Evolutionary conservation across 2,113 vertebrate genomes (phyloP).

Genomic region (Phainopepla nitens): DNA sequence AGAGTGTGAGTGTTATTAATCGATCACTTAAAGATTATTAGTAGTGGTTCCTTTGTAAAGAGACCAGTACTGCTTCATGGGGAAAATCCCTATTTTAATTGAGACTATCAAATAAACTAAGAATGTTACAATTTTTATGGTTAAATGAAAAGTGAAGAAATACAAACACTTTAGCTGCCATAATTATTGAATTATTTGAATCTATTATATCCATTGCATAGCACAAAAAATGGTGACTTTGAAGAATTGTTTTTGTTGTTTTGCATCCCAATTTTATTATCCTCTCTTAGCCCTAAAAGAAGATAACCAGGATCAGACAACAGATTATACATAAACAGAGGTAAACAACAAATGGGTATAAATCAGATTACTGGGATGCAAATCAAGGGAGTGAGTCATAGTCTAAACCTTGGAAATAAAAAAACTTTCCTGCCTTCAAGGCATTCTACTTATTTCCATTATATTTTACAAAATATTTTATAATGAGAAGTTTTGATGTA

Average conservation of each 20-base stretch:
- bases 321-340: conserved; percentile 17
- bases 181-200: not conserved
- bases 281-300: not conserved
- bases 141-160: not conserved
- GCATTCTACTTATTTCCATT: not conserved
- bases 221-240: not conserved
- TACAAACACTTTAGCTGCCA: not conserved
- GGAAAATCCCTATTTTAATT: not conserved
- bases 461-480: not conserved
- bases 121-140: not conserved
- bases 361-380: not conserved
- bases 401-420: not conserved
- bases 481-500: not conserved
- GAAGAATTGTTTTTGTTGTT: not conserved
- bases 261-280: not conserved
- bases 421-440: not conserved
- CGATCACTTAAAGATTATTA: not conserved
- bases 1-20: not conserved
- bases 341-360: conserved; percentile 24
- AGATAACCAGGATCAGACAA: conserved; percentile 3
- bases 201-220: not conserved
- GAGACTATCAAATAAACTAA: not conserved
- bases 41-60: not conserved
- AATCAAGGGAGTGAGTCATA: not conserved
- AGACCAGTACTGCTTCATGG: not conserved